Conservation (phyloP, 1,140 invertebrate species). For the Zaprionus vittiger region DNA sequence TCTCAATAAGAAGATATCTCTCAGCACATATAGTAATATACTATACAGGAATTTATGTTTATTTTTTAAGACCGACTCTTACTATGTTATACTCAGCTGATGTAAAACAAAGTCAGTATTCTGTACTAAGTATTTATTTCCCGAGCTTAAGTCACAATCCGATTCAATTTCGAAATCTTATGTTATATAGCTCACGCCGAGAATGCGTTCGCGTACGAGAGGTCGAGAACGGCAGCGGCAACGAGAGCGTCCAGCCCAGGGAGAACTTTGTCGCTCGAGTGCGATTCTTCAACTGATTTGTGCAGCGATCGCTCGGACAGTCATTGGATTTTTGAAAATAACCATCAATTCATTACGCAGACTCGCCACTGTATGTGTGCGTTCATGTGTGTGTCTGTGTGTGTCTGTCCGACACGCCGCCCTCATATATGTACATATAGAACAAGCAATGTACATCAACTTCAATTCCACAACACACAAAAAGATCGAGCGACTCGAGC, state of each 20-base stretch:
- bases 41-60: constrained; percentile 13
- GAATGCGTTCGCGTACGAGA: neutral
- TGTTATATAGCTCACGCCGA: neutral
- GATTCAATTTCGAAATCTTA: neutral
- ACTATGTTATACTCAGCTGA: constrained; percentile 12
- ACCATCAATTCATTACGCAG: constrained; percentile 78
- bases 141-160: neutral
- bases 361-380: constrained; percentile 28
- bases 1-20: constrained; percentile 16
- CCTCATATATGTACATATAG: constrained; percentile 55
- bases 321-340: constrained; percentile 83
- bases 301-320: constrained; percentile 80
- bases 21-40: constrained; percentile 15
- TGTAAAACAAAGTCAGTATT: constrained; percentile 43
- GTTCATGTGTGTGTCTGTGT: constrained; percentile 17
- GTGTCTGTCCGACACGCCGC: constrained; percentile 58
- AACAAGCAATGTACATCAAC: constrained; percentile 52
- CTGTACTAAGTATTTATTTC: constrained; percentile 1
- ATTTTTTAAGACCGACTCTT: constrained; percentile 12
- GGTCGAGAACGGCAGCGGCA: constrained; percentile 17
- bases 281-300: constrained; percentile 83
- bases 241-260: constrained; percentile 45
- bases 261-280: constrained; percentile 76
- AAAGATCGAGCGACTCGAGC: constrained; percentile 44
- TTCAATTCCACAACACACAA: constrained; percentile 73